Percentiles rank a stretch among this genome's conserved stretches.
Evolutionary conservation across 2,797 vertebrate species (phyloP).

Genomic region (Pogoniulus pusillus): DNA sequence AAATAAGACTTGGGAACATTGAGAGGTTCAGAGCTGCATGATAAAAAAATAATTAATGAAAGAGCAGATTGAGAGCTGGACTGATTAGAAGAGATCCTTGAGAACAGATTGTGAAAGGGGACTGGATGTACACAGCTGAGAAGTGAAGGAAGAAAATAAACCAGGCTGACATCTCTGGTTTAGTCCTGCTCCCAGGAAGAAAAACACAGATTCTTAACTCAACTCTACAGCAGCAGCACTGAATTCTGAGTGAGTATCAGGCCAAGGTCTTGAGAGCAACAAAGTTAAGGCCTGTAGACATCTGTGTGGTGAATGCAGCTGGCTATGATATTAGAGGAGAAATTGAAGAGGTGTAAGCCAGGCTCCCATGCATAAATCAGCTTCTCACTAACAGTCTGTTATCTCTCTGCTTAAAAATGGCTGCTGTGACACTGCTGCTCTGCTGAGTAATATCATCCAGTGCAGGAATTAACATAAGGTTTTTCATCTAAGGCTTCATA

Average conservation of each 20-base stretch:
- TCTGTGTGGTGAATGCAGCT: background rate
- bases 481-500: slow-evolving; percentile 1
- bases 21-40: background rate
- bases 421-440: background rate
- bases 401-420: background rate
- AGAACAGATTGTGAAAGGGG: slow-evolving; percentile 1
- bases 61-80: background rate
- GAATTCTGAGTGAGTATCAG: background rate
- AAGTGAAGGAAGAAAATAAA: background rate
- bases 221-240: background rate
- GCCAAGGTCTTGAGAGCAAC: background rate
- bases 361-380: background rate
- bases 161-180: background rate
- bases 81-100: background rate
- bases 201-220: background rate
- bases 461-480: background rate
- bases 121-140: background rate
- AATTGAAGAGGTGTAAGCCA: background rate
- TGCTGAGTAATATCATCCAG: background rate
- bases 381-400: background rate
- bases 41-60: background rate
- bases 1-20: background rate
- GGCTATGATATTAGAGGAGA: background rate
- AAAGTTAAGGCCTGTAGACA: background rate
- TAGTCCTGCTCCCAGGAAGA: background rate